Percentiles rank a stretch among this genome's conserved stretches.
These are phyloP conservation scores for Drosophila insularis DNA, from an alignment of 1,140 invertebrate genomes.

Conservation along the genomic window DNA sequence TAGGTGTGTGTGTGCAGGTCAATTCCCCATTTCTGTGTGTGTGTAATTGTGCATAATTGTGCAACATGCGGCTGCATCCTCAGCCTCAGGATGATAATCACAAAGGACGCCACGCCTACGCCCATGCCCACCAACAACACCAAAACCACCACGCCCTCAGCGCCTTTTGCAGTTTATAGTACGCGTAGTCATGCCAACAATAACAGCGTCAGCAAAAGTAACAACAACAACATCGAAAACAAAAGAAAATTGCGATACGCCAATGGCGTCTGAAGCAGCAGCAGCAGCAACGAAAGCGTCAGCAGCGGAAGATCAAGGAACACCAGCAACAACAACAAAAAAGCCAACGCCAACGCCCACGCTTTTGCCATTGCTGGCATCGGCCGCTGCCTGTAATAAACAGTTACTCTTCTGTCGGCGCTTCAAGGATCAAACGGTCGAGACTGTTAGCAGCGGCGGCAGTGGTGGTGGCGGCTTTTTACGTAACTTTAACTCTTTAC, in stretches of 20 bases:
- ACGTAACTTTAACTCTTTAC: conserved; percentile 77
- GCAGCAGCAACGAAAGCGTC: conserved; percentile 12
- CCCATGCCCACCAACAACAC: conserved; percentile 16
- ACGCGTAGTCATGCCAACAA: conserved; percentile 69
- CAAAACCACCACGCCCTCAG: conserved; percentile 36
- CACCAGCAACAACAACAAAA: background rate
- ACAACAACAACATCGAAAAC: conserved; percentile 44
- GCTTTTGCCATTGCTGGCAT: conserved; percentile 59
- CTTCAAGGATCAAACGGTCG: conserved; percentile 62
- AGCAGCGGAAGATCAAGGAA: conserved; percentile 19
- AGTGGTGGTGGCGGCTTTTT: conserved; percentile 46
- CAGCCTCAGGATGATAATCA: conserved; percentile 45
- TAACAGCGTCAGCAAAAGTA: conserved; percentile 36
- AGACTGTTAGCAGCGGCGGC: conserved; percentile 1
- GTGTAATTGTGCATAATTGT: conserved; percentile 29
- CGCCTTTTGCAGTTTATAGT: conserved; percentile 60
- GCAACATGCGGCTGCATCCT: conserved; percentile 60
- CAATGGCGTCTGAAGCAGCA: conserved; percentile 55
- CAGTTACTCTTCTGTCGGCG: conserved; percentile 76
- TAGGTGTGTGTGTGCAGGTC: conserved; percentile 26
- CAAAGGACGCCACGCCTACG: conserved; percentile 59
- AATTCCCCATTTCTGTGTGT: conserved; percentile 55
- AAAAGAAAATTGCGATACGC: conserved; percentile 68
- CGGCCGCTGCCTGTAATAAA: conserved; percentile 68
- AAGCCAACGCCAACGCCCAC: conserved; percentile 41